Conservation (phyloP, 2,797 vertebrate genomes). For the Chelidonichthys spinosus region DNA sequence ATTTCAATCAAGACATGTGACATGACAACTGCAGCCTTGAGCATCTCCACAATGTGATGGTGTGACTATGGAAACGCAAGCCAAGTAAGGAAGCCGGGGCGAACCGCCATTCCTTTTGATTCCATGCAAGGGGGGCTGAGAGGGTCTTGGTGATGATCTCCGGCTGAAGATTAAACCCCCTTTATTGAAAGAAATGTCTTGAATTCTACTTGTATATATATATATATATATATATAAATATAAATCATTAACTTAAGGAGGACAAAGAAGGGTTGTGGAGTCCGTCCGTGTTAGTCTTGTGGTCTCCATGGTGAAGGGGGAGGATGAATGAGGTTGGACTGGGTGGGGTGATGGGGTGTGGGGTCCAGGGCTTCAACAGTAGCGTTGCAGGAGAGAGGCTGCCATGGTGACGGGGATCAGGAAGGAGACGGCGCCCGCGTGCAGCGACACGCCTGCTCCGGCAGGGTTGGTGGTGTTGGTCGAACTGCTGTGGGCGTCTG, state of each 20-base stretch:
- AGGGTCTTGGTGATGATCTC: conserved; percentile 42
- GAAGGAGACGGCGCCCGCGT: conserved; percentile 79
- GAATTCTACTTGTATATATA: conserved; percentile 51
- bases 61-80: conserved; percentile 68
- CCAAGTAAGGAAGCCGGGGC: conserved; percentile 51
- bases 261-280: conserved; percentile 43
- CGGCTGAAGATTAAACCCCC: conserved; percentile 32
- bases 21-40: conserved; percentile 66
- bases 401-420: conserved; percentile 79
- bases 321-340: conserved; percentile 34
- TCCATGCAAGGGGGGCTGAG: conserved; percentile 46
- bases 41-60: conserved; percentile 68
- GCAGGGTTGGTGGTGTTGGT: conserved; percentile 74
- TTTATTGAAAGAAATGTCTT: conserved; percentile 56
- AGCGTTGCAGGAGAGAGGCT: conserved; percentile 86
- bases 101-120: conserved; percentile 59
- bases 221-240: conserved; percentile 28
- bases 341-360: conserved; percentile 32
- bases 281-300: conserved; percentile 74
- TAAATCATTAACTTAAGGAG: conserved; percentile 39
- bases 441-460: conserved; percentile 81
- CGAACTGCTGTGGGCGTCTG: conserved; percentile 52
- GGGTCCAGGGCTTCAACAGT: conserved; percentile 82
- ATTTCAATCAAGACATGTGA: conserved; percentile 66
- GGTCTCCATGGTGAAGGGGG: conserved; percentile 60